Conservation (phyloP, 2,888 invertebrate genomes). For the Willowsia nigromaculata region DNA sequence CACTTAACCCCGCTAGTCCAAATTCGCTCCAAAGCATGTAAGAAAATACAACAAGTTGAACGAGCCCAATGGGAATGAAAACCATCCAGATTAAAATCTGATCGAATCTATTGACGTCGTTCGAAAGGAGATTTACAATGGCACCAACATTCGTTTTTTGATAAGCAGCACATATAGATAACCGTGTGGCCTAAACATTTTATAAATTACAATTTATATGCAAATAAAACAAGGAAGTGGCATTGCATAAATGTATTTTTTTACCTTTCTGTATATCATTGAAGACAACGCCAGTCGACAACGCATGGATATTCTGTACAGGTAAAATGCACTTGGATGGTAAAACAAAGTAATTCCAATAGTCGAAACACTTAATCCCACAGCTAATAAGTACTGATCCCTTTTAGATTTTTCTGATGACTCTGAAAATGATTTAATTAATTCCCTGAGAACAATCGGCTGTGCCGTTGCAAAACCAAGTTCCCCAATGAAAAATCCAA, state of each 20-base stretch:
- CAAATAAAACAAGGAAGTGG: too few relatives aligned
- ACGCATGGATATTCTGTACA: conserved; percentile 91
- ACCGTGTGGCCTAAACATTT: conserved; percentile 84
- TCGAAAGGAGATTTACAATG: conserved; percentile 95
- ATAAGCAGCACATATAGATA: conserved; percentile 88
- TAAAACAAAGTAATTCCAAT: conserved; percentile 88
- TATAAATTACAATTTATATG: too few relatives aligned
- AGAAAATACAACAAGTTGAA: conserved; percentile 89
- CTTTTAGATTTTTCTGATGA: background rate
- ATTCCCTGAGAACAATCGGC: conserved; percentile 18
- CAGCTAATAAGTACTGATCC: conserved; percentile 73
- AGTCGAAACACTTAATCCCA: conserved; percentile 79
- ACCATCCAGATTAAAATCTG: conserved; percentile 93
- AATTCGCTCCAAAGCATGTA: conserved; percentile 89
- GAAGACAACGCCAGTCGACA: conserved; percentile 90
- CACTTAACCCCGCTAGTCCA: conserved; percentile 87
- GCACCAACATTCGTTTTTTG: conserved; percentile 94
- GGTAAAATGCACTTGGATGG: conserved; percentile 93
- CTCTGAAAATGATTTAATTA: conserved; percentile 53
- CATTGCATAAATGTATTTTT: too few relatives aligned
- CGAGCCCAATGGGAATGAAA: conserved; percentile 93
- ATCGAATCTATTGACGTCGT: conserved; percentile 96
- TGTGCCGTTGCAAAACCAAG: conserved; percentile 1
- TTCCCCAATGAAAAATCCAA: background rate
- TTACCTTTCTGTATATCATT: conserved; percentile 91